Percentiles rank a stretch among this genome's conserved stretches.
Evolutionary conservation across 2,888 invertebrate species (phyloP).

Genomic region (Synergus gifuensis): DNA sequence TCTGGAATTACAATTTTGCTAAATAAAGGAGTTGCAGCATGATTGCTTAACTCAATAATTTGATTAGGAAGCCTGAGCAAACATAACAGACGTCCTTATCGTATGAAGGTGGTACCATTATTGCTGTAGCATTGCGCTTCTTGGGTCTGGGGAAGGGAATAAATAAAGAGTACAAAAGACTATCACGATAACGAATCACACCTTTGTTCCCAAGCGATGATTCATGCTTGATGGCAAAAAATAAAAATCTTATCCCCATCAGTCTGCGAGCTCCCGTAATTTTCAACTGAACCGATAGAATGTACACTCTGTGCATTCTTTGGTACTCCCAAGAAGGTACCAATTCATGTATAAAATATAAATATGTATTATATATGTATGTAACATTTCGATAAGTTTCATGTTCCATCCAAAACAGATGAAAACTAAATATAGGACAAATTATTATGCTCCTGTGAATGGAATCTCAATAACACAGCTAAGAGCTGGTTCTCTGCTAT

Average conservation of each 20-base stretch:
- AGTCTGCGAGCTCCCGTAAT: conserved; percentile 10
- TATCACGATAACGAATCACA: conserved; percentile 54
- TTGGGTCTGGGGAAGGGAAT: background rate
- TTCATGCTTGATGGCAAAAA: conserved; percentile 35
- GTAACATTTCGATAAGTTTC: background rate
- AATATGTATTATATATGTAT: too few species aligned
- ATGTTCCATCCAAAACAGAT: background rate
- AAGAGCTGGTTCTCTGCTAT: background rate
- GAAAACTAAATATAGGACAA: background rate
- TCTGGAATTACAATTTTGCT: background rate
- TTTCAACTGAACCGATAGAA: conserved; percentile 8
- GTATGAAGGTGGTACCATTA: background rate
- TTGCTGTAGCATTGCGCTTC: conserved; percentile 27
- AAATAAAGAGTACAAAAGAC: conserved; percentile 11
- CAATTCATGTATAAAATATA: too few species aligned
- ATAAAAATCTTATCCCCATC: conserved; percentile 25
- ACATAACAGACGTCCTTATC: conserved; percentile 16
- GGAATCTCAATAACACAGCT: background rate
- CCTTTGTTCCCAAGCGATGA: conserved; percentile 55
- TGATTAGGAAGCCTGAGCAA: conserved; percentile 16
- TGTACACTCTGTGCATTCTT: background rate
- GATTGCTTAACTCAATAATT: conserved; percentile 10
- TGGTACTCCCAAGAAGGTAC: too few species aligned
- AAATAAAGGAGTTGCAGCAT: too few species aligned
- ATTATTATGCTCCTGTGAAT: background rate